Evolutionary conservation across 2,113 vertebrate species (phyloP), one percentile per base, ranked within the genome.

Genomic region (Bungarus multicinctus): DNA sequence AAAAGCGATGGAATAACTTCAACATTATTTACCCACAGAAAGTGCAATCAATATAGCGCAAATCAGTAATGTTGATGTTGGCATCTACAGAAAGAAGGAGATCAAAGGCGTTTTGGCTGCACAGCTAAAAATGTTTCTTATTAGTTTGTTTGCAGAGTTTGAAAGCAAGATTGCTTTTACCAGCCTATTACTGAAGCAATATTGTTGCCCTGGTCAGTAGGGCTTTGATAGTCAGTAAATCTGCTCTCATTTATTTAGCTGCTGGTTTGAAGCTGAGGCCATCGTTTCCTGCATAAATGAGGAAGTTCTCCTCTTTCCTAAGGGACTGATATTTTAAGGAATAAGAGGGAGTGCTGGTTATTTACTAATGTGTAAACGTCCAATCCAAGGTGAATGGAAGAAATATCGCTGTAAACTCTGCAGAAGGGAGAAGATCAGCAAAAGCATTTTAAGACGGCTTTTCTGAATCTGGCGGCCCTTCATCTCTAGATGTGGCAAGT

Each of bases 21-120:
- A 96, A 97, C 93, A 94, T 96, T 93, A 97, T 96, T 96, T 97
- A 95, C 39, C 94, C 95, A 97, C 90, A 96, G 96, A 97, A 96
- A 96, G 96, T 94, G 95, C 95, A 91, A 94, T 91, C 93, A 97
- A 97, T 97, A 94, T 94, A 95, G 96, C 92, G 88, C 93, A 95
- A 96, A 95, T 86, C 89, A 96, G 93, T 94, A 93, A 57, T 96
- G 95, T 97, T 97, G 95, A 96, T 96, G 96, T 95, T 96, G 95
- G 95, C 96, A 95, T 45, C 93, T 52, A 91, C 94, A 92, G 93
- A 96, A 97, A 96, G 94, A 96, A 95, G 92, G 90, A 96, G 93
- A 96, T 98, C 95, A 97, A 96, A 96, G 90, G 54, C 14, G 27
- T 93, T 89, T 92, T 95, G 96, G 85, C 92, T 94, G 58, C 86